Evolutionary conservation across 2,113 vertebrate species (phyloP).

Genomic region (Hydrolagus affinis): DNA sequence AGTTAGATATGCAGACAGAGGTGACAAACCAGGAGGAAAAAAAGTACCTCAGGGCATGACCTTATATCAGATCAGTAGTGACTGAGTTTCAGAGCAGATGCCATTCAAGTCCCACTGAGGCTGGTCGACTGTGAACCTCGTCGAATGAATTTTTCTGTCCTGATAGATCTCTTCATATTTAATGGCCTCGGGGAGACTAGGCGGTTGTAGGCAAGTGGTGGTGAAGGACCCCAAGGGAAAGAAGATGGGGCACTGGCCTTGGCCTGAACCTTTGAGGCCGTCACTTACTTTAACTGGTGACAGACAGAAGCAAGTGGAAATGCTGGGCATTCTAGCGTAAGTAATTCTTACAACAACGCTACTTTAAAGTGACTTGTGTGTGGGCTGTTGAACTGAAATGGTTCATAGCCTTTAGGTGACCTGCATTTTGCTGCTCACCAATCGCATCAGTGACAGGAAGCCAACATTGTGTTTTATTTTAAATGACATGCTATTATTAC

Average conservation of each 20-base stretch:
- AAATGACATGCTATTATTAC: too few species aligned
- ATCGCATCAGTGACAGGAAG: constrained; percentile 47
- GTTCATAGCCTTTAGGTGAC: constrained; percentile 54
- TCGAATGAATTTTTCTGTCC: constrained; percentile 39
- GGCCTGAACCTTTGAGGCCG: constrained; percentile 52
- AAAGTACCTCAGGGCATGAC: not conserved
- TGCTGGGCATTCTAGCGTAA: constrained; percentile 62
- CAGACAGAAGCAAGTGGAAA: constrained; percentile 55
- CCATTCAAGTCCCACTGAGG: not conserved
- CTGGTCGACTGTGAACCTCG: constrained; percentile 34
- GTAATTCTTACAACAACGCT: constrained; percentile 55
- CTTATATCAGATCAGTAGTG: constrained; percentile 17
- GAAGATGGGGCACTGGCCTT: constrained; percentile 47
- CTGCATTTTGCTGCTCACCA: constrained; percentile 46
- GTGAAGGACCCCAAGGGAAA: constrained; percentile 37
- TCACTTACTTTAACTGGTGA: constrained; percentile 59
- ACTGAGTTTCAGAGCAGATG: constrained; percentile 3
- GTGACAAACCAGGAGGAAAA: not conserved
- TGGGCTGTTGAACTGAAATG: constrained; percentile 47
- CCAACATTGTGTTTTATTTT: constrained; percentile 21
- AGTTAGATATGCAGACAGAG: not conserved
- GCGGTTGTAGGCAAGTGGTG: constrained; percentile 41
- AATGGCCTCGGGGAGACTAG: constrained; percentile 60
- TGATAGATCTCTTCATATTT: constrained; percentile 79
- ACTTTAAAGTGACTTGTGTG: constrained; percentile 49